phyloP scores from a whole-genome alignment of 1,140 invertebrate genomes.

The Uloborus diversus region DNA sequence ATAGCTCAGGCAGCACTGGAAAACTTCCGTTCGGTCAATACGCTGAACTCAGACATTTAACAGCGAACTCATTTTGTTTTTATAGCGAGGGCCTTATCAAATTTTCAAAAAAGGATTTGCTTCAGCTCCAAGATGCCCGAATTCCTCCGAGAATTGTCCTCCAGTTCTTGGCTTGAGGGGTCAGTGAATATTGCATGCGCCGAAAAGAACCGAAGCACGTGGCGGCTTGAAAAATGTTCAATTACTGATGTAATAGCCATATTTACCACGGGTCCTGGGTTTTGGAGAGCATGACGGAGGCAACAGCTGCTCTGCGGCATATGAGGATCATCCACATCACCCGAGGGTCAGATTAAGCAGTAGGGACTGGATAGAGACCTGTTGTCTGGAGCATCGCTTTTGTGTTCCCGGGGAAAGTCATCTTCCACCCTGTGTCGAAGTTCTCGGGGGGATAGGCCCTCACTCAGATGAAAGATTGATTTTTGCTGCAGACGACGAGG shows the following conservation, averaged over 20 bases:
- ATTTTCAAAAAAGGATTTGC: slow-evolving; percentile 14
- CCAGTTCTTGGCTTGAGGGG: slow-evolving; percentile 28
- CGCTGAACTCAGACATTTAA: slow-evolving; percentile 11
- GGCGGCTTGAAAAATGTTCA: slow-evolving; percentile 53
- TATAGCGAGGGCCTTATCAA: slow-evolving; percentile 5
- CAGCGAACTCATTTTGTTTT: slow-evolving; percentile 13
- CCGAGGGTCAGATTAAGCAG: slow-evolving; percentile 49
- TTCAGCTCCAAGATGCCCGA: slow-evolving; percentile 1
- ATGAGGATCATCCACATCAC: slow-evolving; percentile 34
- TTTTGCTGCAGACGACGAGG: slow-evolving; percentile 27
- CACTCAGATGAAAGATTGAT: slow-evolving; percentile 49
- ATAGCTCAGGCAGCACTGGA: neutral
- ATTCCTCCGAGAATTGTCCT: slow-evolving; percentile 12
- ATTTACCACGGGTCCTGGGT: slow-evolving; percentile 40
- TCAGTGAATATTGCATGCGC: slow-evolving; percentile 45
- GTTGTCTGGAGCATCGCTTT: slow-evolving; percentile 36
- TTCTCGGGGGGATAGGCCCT: neutral
- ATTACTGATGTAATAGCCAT: slow-evolving; percentile 55
- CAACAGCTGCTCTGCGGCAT: slow-evolving; percentile 46
- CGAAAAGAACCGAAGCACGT: slow-evolving; percentile 35
- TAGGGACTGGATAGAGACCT: slow-evolving; percentile 41
- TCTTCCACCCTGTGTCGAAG: neutral
- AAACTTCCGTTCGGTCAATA: neutral
- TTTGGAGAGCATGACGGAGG: slow-evolving; percentile 16
- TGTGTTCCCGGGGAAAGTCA: slow-evolving; percentile 36